These are phyloP conservation scores for Pseudochirops corinnae DNA, from an alignment of 2,797 vertebrate genomes.

Conservation along the genomic window DNA sequence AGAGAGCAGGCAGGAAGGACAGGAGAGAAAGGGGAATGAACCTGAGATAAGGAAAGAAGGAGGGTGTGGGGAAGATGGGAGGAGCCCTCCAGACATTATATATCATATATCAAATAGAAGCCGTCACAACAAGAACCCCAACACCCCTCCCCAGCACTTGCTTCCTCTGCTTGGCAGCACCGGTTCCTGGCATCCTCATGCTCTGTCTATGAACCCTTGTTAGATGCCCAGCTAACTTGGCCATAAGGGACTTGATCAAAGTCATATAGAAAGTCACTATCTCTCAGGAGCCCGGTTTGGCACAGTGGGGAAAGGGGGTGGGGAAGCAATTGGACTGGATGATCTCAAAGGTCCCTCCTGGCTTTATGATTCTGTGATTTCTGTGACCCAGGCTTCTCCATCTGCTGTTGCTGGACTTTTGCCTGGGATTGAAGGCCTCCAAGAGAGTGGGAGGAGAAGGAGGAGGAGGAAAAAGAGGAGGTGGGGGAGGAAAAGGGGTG, in stretches of 20 bases:
- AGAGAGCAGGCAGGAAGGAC: background rate
- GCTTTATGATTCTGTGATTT: conserved; percentile 69
- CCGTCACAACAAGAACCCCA: background rate
- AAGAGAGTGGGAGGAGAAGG: conserved; percentile 59
- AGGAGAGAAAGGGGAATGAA: background rate
- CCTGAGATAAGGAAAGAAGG: background rate
- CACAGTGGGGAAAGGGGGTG: background rate
- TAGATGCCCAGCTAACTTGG: background rate
- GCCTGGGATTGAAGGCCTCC: conserved; percentile 68
- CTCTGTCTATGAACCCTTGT: background rate
- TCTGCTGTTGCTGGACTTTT: conserved; percentile 75
- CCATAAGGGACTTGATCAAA: background rate
- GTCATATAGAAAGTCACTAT: background rate
- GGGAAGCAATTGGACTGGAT: background rate
- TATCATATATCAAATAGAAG: background rate
- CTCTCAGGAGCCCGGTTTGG: background rate
- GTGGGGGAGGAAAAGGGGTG: background rate
- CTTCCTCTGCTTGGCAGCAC: background rate
- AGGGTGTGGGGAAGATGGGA: background rate
- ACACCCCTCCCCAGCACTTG: background rate
- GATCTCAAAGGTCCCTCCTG: conserved; percentile 32
- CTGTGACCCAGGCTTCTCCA: conserved; percentile 68
- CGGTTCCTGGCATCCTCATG: background rate
- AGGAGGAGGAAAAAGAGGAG: conserved; percentile 65
- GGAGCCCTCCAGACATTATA: background rate